Evolutionary conservation across 2,888 invertebrate species (phyloP), one percentile per base, ranked within the genome.

Genomic region (Callosobruchus maculatus): DNA sequence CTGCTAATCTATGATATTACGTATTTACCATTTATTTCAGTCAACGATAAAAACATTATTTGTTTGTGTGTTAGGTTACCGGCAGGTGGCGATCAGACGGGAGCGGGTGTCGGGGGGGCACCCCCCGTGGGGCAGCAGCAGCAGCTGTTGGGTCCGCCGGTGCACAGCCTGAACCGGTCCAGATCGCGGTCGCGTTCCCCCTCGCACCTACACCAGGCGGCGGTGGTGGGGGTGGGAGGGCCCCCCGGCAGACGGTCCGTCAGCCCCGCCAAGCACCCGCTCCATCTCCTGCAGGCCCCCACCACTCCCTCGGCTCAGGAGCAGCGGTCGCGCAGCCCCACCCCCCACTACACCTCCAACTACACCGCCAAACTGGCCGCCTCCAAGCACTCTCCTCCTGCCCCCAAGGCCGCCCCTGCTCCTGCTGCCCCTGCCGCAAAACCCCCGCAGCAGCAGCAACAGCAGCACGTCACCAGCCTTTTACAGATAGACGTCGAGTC

Each of bases 281-380:
- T n/a, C n/a, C 21, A 21, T 1, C 9, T 22, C 5, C 80, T 86
- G n/a, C 82, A 80, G 49, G 80, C 82, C 4, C 85, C 85, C 7
- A 81, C 83, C 20, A n/a, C n/a, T n/a, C n/a, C n/a, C n/a, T n/a
- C n/a, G n/a, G n/a, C n/a, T n/a, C n/a, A n/a, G n/a, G 26, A 66
- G 0, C 78, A 75, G 20, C 82, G 81, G 67, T 89, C 89, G 69
- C 85, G 89, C 78, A 89, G 89, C 75, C 89, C 90, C 71, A 89
- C 89, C 66, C 89, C 89, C 0, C 86, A 90, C 77, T 67, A 9
- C 22, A 70, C 70, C 7, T 70, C 70, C 22, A 70, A 22, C 21
- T 86, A 89, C 78, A 89, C 90, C 0, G 90, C 91, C 0, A 70
- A 70, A 70, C 22, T 70, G 22, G 9, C 70, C 4, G 2, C 4